Evolutionary conservation across 2,113 vertebrate species (phyloP).

Genomic region (Neogale vison): DNA sequence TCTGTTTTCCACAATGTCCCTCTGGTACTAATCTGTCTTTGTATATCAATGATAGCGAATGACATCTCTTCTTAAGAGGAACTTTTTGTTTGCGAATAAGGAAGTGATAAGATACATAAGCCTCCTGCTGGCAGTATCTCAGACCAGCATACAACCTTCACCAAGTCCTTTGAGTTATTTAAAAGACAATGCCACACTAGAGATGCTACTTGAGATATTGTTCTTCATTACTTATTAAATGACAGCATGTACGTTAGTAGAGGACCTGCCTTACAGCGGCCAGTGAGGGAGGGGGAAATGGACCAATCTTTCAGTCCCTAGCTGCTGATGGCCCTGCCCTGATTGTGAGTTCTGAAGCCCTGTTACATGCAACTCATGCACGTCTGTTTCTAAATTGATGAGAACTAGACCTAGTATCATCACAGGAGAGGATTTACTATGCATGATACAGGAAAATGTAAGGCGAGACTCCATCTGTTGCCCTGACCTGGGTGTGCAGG

Average conservation of each 20-base stretch:
- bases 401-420: background rate
- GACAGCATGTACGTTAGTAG: background rate
- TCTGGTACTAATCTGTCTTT: background rate
- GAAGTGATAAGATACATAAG: slow-evolving; percentile 23
- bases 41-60: background rate
- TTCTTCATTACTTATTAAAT: slow-evolving; percentile 36
- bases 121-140: background rate
- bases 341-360: background rate
- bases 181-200: slow-evolving; percentile 2
- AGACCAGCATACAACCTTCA: background rate
- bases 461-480: background rate
- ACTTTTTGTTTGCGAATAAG: slow-evolving; percentile 2
- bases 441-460: background rate
- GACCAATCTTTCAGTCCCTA: background rate
- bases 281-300: background rate
- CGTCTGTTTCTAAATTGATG: background rate
- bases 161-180: slow-evolving; percentile 38
- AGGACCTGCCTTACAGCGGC: background rate
- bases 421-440: background rate
- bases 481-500: background rate
- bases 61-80: background rate
- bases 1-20: background rate
- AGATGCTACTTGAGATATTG: background rate
- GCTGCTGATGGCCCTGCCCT: background rate
- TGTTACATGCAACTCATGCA: background rate